Evolutionary conservation across 2,797 vertebrate species (phyloP).

Genomic region (Pangasius macronema): DNA sequence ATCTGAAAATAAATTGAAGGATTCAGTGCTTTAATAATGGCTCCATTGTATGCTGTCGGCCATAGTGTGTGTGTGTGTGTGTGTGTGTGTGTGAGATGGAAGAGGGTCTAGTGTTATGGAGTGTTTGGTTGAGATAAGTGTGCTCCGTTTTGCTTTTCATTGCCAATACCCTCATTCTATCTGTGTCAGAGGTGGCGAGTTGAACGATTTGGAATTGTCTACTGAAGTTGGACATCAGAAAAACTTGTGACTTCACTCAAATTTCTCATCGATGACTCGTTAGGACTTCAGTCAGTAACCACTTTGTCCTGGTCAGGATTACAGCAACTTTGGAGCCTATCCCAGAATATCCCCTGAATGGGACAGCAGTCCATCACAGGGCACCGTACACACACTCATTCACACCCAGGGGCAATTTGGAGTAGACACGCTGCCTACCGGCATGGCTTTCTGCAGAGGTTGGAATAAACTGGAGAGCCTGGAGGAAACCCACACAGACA

Average conservation of each 20-base stretch:
- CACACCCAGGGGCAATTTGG: neutral
- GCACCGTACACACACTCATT: too few species aligned
- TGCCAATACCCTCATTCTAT: neutral
- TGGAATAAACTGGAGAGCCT: neutral
- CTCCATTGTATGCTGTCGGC: constrained; percentile 51
- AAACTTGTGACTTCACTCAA: neutral
- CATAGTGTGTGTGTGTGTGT: constrained; percentile 31
- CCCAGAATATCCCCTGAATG: neutral
- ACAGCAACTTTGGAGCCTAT: neutral
- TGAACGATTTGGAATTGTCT: neutral
- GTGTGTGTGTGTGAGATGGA: constrained; percentile 6
- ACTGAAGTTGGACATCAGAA: neutral
- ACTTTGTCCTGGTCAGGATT: neutral
- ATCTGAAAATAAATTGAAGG: constrained; percentile 74
- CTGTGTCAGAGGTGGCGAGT: neutral
- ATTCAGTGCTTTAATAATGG: constrained; percentile 62
- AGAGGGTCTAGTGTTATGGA: constrained; percentile 3
- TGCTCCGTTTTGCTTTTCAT: neutral
- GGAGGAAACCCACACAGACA: neutral
- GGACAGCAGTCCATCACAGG: neutral
- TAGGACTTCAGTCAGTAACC: neutral
- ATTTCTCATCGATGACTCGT: neutral
- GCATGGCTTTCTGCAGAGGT: too few species aligned
- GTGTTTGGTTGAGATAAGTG: constrained; percentile 1
- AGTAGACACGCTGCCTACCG: neutral